Evolutionary conservation across 1,140 invertebrate genomes (phyloP).

Genomic region (Yoshiicerus persimilis): DNA sequence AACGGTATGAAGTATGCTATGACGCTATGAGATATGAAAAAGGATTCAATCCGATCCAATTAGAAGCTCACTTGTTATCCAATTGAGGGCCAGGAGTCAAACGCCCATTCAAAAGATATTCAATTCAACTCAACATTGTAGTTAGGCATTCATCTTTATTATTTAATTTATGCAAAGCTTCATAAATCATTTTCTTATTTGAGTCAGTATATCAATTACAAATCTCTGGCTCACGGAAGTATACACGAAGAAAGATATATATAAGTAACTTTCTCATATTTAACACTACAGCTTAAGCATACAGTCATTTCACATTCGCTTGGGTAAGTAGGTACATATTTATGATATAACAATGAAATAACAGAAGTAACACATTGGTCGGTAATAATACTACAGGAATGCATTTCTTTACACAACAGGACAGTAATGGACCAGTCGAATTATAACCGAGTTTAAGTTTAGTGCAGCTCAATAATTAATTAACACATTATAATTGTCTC

Average conservation of each 20-base stretch:
- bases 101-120: not conserved
- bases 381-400: not conserved
- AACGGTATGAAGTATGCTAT: not conserved
- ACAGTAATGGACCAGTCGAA: not conserved
- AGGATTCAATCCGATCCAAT: constrained; percentile 24
- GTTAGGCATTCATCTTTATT: constrained; percentile 7
- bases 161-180: constrained; percentile 15
- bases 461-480: not conserved
- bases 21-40: not conserved
- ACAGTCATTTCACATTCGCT: not conserved
- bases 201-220: too few species aligned
- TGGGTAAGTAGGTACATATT: not conserved
- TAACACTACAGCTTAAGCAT: not conserved
- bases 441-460: too few species aligned
- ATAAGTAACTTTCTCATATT: not conserved
- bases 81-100: constrained; percentile 4
- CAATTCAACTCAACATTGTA: constrained; percentile 1
- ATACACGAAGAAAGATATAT: not conserved
- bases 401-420: not conserved
- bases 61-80: constrained; percentile 22
- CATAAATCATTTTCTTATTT: not conserved
- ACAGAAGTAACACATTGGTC: not conserved
- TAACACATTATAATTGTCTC: not conserved
- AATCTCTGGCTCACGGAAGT: not conserved
- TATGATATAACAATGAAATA: not conserved